Base-by-base conservation (phyloP, 2,888 invertebrate species). In the Eumacrocentrus americanus region DNA sequence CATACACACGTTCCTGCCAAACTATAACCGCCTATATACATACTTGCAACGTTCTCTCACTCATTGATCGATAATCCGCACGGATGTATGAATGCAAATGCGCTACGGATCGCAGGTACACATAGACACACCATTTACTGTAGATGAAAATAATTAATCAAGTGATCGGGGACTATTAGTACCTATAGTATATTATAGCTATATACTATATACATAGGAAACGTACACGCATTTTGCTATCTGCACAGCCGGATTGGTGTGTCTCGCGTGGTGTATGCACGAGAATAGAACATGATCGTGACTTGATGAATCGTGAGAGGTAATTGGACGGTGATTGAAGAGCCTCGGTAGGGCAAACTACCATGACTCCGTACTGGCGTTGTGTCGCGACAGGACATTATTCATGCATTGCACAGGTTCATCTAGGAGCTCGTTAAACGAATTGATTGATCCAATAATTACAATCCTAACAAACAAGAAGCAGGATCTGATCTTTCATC, bases 271-370 rank as follows among this genome's bases (percentile, higher is more conserved):
- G 25, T 38, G 14, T 37, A 22, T 52, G 51, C 23, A 37, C 55
- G 48, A 53, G 63, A 63, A 61, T 60, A 62, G 62, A 64, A 62
- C 59, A 64, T 53, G 61, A 62, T 67, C 51, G 61, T 63, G 63
- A 64, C 64, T 66, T 64, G 65, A 66, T 66, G 63, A 66, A 66
- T 66, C 62, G 64, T 55, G 61, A 64, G 60, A 61, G 62, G 65
- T 64, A 66, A 66, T 66, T 64, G 65, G 62, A 66, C 62, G 62
- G 62, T 66, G 65, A 66, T 66, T 64, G 64, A 64, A 66, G 64
- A 64, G 64, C 62, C 60, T 58, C 58, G 64, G 65, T 54, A 62
- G 44, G 58, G 58, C 57, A 62, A 60, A 59, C 58, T 48, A 58
- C 60, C 44, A 53, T 38, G 54, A 46, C 57, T 54, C 38, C 52